Conservation (phyloP, 2,113 vertebrate genomes). For the Vulpes vulpes region DNA sequence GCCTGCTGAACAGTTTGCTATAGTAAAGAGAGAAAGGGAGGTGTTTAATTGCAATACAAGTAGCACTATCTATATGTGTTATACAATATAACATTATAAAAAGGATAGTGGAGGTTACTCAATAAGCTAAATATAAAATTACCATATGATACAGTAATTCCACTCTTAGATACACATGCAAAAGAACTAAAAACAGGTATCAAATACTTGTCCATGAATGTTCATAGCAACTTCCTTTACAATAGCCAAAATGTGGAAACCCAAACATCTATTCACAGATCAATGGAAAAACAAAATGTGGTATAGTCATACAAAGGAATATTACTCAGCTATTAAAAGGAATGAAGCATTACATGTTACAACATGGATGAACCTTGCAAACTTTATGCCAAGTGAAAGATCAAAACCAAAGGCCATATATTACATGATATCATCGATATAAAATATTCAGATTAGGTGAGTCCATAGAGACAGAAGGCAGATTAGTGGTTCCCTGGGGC, state of each 20-base stretch:
- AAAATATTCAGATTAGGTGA: not conserved
- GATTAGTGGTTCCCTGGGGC: not conserved
- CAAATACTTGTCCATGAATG: not conserved
- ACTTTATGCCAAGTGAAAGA: not conserved
- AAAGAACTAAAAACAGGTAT: constrained; percentile 31
- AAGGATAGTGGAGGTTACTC: not conserved
- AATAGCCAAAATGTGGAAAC: constrained; percentile 8
- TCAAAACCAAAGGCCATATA: not conserved
- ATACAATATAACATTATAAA: not conserved
- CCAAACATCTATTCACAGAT: not conserved
- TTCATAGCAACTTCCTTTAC: not conserved
- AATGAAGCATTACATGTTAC: not conserved
- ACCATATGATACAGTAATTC: not conserved
- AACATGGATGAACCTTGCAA: not conserved
- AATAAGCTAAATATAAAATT: constrained; percentile 40
- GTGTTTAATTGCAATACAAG: not conserved
- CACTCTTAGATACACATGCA: not conserved
- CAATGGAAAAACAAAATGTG: constrained; percentile 8
- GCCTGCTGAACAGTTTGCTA: not conserved
- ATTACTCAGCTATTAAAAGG: constrained; percentile 21
- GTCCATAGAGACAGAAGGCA: not conserved
- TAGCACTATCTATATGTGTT: not conserved
- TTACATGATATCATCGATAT: not conserved
- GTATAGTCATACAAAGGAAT: not conserved
- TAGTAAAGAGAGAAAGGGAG: not conserved